Evolutionary conservation across 2,113 vertebrate species (phyloP).

Genomic region (Dipodomys spectabilis): DNA sequence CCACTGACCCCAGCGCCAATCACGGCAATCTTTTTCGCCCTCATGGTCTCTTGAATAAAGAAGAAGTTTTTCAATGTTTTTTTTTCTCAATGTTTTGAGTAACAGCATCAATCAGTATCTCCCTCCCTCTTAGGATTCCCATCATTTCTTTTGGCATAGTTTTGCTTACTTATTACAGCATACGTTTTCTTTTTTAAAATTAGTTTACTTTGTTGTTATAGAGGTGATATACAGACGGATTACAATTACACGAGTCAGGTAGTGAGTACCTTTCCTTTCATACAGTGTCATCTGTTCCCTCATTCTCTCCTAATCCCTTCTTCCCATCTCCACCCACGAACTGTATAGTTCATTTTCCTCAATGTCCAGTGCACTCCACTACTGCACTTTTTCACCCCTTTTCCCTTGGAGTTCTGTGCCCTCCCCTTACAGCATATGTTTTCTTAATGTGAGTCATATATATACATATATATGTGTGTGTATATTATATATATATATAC

Average conservation of each 20-base stretch:
- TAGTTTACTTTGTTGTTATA: background rate
- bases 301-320: no score
- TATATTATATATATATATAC: background rate
- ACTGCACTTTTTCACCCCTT: no score
- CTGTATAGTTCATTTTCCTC: no score
- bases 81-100: background rate
- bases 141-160: background rate
- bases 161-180: background rate
- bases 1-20: conserved; percentile 90
- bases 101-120: background rate
- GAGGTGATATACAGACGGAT: no score
- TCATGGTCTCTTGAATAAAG: conserved; percentile 59
- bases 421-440: background rate
- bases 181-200: background rate
- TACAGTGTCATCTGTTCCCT: no score
- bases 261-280: no score
- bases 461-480: background rate
- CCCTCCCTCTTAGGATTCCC: background rate
- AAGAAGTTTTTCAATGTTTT: background rate
- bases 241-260: no score
- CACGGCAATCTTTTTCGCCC: conserved; percentile 86
- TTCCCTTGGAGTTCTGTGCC: no score
- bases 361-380: no score
- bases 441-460: background rate
- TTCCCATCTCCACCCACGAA: no score